Evolutionary conservation across 2,797 vertebrate species (phyloP).

Genomic region (Sebastiscus albofasciatus): DNA sequence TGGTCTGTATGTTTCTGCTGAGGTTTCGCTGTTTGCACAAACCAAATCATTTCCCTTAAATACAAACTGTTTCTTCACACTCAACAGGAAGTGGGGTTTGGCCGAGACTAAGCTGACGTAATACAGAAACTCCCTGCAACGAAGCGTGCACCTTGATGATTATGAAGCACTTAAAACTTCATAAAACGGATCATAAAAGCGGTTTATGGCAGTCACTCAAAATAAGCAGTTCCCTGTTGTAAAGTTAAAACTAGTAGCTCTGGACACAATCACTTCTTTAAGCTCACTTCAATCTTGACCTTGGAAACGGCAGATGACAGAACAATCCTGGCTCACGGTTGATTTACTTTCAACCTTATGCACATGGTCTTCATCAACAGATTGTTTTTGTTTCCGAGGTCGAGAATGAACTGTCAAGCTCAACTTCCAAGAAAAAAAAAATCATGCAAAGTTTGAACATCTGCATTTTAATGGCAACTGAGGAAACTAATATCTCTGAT

Average conservation of each 20-base stretch:
- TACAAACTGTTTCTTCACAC: conserved; percentile 28
- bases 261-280: not conserved
- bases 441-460: not conserved
- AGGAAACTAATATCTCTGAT: not conserved
- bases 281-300: not conserved
- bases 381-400: not conserved
- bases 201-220: not conserved
- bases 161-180: not conserved
- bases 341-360: not conserved
- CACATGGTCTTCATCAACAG: not conserved
- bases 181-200: not conserved
- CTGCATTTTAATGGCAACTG: not conserved
- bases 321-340: not conserved
- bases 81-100: conserved; percentile 28
- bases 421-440: not conserved
- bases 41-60: conserved; percentile 16
- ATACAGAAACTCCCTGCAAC: conserved; percentile 23
- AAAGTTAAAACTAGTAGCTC: not conserved
- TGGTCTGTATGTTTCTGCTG: not conserved
- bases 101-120: not conserved
- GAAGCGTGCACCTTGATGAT: not conserved
- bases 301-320: conserved; percentile 1
- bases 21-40: not conserved
- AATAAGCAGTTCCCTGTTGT: not conserved
- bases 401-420: not conserved